Conservation (phyloP, 2,888 invertebrate species). For the Eupsilia transversa region DNA sequence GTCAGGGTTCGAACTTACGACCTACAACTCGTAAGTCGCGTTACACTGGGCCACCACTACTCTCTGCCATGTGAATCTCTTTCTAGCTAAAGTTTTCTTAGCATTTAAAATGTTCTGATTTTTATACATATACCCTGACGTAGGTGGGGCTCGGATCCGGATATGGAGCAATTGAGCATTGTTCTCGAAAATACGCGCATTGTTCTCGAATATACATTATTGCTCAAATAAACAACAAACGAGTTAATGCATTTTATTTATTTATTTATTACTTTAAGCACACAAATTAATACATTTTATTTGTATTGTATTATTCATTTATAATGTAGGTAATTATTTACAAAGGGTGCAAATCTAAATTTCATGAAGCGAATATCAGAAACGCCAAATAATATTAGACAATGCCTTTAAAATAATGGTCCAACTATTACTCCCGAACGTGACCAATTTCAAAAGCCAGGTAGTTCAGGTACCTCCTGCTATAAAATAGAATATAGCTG, state of each 20-base stretch:
- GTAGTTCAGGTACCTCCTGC: conserved; percentile 24
- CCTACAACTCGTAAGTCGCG: too few species aligned
- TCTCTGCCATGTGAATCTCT: too few species aligned
- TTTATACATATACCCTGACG: not conserved
- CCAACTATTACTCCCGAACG: conserved; percentile 30
- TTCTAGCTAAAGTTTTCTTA: not conserved
- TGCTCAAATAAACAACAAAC: not conserved
- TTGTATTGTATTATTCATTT: too few species aligned
- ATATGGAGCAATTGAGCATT: not conserved
- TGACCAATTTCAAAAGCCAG: conserved; percentile 38
- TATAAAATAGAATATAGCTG: conserved; percentile 33
- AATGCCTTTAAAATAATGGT: conserved; percentile 19
- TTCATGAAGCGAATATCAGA: not conserved
- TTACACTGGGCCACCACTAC: too few species aligned
- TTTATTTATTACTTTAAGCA: too few species aligned
- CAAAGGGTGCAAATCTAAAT: not conserved
- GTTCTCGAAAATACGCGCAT: not conserved
- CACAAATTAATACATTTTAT: too few species aligned
- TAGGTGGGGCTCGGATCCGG: not conserved
- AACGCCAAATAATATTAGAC: conserved; percentile 14
- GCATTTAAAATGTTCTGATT: not conserved
- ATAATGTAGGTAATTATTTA: too few species aligned
- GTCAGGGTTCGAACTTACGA: too few species aligned
- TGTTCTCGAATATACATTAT: not conserved
- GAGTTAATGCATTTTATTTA: not conserved